phyloP scores from a whole-genome alignment of 2,113 vertebrate genomes.

The Rutilus rutilus region DNA sequence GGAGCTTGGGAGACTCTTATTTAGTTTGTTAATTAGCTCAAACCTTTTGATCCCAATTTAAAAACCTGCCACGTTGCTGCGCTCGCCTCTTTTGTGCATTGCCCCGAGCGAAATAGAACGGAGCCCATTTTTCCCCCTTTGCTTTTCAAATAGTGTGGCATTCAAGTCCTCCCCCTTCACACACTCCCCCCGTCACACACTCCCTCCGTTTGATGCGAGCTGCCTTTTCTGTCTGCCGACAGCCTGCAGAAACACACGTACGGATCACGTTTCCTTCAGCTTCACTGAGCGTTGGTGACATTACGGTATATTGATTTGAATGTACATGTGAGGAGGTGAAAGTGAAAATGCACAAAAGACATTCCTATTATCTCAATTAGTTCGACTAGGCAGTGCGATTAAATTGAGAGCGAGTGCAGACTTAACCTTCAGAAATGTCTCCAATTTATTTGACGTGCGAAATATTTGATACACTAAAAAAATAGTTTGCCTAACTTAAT shows the following conservation, averaged over 20 bases:
- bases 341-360: neutral
- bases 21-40: conserved; percentile 80
- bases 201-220: conserved; percentile 27
- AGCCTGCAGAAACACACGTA: conserved; percentile 61
- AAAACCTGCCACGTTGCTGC: conserved; percentile 70
- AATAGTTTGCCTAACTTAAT: neutral
- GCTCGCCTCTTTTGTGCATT: conserved; percentile 69
- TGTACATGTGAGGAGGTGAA: neutral
- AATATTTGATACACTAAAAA: neutral
- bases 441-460: neutral
- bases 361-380: neutral
- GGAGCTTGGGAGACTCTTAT: conserved; percentile 70
- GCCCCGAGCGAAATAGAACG: conserved; percentile 71
- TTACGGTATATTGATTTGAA: conserved; percentile 46
- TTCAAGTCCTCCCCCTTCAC: conserved; percentile 52
- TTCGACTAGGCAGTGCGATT: neutral
- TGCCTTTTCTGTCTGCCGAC: conserved; percentile 67
- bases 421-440: neutral
- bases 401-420: neutral
- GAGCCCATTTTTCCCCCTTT: conserved; percentile 56
- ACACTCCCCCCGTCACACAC: conserved; percentile 4
- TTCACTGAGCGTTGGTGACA: conserved; percentile 66
- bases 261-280: conserved; percentile 60
- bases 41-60: conserved; percentile 82
- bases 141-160: conserved; percentile 66